Evolutionary conservation across 1,140 invertebrate species (phyloP).

Genomic region (Goniozus legneri): DNA sequence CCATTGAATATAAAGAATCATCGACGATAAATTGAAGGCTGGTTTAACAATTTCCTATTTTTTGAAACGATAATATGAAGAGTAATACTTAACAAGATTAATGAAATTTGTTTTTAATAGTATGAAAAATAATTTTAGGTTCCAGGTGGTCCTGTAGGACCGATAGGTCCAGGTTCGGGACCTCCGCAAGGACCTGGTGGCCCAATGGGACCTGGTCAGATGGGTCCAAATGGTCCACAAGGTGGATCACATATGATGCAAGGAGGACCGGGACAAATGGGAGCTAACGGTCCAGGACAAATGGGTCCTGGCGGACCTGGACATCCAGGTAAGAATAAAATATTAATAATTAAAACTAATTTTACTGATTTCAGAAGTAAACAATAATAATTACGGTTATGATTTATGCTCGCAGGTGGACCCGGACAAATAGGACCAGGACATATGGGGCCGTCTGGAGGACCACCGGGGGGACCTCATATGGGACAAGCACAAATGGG

Average conservation of each 20-base stretch:
- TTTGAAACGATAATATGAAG: no score
- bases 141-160: constrained; percentile 21
- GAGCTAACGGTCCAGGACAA: constrained; percentile 27
- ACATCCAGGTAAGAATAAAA: constrained; percentile 20
- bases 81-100: no score
- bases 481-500: constrained; percentile 30
- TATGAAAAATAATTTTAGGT: no score
- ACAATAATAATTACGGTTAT: no score
- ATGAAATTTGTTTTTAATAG: no score
- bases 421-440: constrained; percentile 14
- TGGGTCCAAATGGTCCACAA: constrained; percentile 39
- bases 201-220: constrained; percentile 30
- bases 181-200: constrained; percentile 28
- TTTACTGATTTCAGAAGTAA: no score
- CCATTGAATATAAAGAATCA: no score
- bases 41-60: no score
- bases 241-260: constrained; percentile 37
- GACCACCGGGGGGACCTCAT: no score
- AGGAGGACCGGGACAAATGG: constrained; percentile 32
- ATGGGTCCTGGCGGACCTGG: constrained; percentile 26
- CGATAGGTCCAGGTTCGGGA: constrained; percentile 20
- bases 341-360: no score
- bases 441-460: constrained; percentile 30
- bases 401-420: constrained; percentile 17
- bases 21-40: no score